Conservation (phyloP, 2,888 invertebrate genomes). For the Agriopis marginaria region DNA sequence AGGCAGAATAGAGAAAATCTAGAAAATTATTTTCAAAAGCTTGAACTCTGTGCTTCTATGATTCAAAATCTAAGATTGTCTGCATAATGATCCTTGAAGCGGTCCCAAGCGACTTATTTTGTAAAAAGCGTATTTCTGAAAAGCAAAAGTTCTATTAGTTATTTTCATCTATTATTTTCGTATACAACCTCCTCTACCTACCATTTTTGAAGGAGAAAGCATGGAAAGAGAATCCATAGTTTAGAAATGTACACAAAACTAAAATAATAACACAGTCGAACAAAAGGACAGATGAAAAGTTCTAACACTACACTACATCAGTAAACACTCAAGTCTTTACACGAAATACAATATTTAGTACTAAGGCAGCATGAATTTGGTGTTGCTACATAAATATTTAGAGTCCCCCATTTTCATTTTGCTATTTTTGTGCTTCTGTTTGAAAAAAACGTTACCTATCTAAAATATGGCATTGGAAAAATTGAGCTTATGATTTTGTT, state of each 20-base stretch:
- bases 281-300: constrained; percentile 52
- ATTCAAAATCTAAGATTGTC: constrained; percentile 25
- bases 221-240: constrained; percentile 84
- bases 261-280: constrained; percentile 52
- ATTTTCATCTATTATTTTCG: constrained; percentile 67
- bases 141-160: constrained; percentile 54
- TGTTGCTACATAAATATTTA: constrained; percentile 21
- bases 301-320: constrained; percentile 31
- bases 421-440: neutral
- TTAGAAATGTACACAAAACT: constrained; percentile 67
- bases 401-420: neutral
- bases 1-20: constrained; percentile 29
- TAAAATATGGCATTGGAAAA: too few species aligned
- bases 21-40: constrained; percentile 39
- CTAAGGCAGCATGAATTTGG: constrained; percentile 3
- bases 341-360: constrained; percentile 14
- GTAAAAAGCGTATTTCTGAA: constrained; percentile 44
- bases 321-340: constrained; percentile 21
- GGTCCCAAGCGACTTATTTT: constrained; percentile 47
- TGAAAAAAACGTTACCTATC: neutral
- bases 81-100: constrained; percentile 31
- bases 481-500: neutral
- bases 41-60: constrained; percentile 36
- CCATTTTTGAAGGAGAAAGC: constrained; percentile 85
- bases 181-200: constrained; percentile 86